A percentile compares a stretch with the other conserved stretches of the same genome.
Evolutionary conservation across 2,113 vertebrate species (phyloP).

Genomic region (Caloenas nicobarica): DNA sequence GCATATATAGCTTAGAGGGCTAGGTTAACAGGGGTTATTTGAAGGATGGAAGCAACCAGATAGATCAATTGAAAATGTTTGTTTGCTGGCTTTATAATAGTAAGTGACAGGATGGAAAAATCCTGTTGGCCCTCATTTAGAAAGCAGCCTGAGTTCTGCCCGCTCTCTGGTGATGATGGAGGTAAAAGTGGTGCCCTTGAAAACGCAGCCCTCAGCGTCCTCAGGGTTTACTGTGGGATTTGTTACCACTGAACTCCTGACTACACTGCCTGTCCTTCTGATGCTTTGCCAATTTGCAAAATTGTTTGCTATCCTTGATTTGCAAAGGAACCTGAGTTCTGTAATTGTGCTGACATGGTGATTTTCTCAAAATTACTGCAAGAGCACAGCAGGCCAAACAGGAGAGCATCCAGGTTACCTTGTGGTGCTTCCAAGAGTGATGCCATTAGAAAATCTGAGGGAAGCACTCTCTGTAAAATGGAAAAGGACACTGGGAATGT

Average conservation of each 20-base stretch:
- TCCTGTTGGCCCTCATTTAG: neutral
- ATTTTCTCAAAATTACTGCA: conserved; percentile 8
- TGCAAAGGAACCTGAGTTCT: neutral
- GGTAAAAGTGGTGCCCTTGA: neutral
- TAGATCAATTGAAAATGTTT: conserved; percentile 29
- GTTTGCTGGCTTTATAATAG: neutral
- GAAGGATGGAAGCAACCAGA: conserved; percentile 2
- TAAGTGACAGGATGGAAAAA: conserved; percentile 9
- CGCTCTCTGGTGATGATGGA: fast-evolving
- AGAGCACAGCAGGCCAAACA: neutral
- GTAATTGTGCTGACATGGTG: neutral
- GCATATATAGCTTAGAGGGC: neutral
- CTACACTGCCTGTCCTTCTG: neutral
- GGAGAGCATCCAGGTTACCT: conserved; percentile 40
- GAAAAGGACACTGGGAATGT: neutral
- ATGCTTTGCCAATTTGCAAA: neutral
- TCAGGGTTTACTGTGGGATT: neutral
- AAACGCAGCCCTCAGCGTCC: neutral
- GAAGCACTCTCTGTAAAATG: conserved; percentile 1
- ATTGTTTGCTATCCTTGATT: conserved; percentile 5
- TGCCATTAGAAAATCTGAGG: neutral
- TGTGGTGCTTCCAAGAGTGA: conserved; percentile 39
- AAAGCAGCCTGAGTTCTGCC: neutral
- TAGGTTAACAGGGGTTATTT: conserved; percentile 14
- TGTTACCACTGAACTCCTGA: neutral